phyloP scores from a whole-genome alignment of 2,888 invertebrate genomes.

The Ormia ochracea region DNA sequence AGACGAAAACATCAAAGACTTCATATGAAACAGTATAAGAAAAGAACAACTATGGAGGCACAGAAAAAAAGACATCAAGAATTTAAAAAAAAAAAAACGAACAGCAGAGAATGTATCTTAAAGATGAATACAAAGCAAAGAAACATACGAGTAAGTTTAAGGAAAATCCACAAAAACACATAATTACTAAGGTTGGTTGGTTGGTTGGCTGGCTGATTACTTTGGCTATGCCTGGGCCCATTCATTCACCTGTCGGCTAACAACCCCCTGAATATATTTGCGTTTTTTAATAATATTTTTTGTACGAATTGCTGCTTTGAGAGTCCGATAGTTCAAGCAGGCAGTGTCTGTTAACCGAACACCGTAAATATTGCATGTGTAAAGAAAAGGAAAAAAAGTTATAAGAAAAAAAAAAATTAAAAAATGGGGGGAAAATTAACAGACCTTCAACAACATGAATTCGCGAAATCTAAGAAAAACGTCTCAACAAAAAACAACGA shows the following conservation, averaged over 20 bases:
- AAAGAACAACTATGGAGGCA: not conserved
- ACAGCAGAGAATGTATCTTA: slow-evolving; percentile 1
- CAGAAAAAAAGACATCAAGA: slow-evolving; percentile 1
- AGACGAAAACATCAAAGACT: slow-evolving; percentile 9
- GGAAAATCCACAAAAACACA: slow-evolving; percentile 16
- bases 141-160: not conserved
- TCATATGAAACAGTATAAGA: not conserved
- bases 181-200: slow-evolving; percentile 39
- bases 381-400: too few relatives aligned
- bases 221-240: not conserved
- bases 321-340: slow-evolving; percentile 1
- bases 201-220: not conserved
- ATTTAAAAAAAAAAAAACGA: not conserved
- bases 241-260: slow-evolving; percentile 5
- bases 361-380: slow-evolving; percentile 58
- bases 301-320: slow-evolving; percentile 3
- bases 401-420: not conserved
- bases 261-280: slow-evolving; percentile 34
- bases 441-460: slow-evolving; percentile 58
- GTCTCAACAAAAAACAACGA: slow-evolving; percentile 18
- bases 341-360: slow-evolving; percentile 43
- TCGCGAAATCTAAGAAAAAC: slow-evolving; percentile 29
- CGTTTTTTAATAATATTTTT: not conserved
- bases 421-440: slow-evolving; percentile 42
- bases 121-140: slow-evolving; percentile 3